Percentiles rank a stretch among this genome's conserved stretches.
These are phyloP conservation scores for Magallana nippona DNA, from an alignment of 2,888 invertebrate species.

Conservation along the genomic window DNA sequence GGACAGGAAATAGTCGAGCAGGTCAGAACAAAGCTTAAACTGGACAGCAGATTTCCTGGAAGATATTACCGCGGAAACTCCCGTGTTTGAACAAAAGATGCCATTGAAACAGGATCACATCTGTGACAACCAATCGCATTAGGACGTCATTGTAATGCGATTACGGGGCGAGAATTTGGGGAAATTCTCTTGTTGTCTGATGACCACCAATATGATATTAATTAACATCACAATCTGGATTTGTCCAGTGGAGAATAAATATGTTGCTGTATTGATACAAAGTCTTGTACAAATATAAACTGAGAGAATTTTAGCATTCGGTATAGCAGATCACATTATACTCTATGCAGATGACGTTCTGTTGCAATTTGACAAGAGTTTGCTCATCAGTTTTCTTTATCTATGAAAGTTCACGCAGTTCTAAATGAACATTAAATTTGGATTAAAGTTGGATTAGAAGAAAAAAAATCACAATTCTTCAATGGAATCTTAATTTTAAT, in stretches of 20 bases:
- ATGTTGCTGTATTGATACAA: not conserved
- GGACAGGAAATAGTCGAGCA: not conserved
- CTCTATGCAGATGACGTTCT: no score
- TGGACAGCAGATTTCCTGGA: not conserved
- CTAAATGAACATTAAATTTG: no score
- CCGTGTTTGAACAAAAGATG: not conserved
- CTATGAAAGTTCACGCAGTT: no score
- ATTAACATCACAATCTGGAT: slow-evolving; percentile 4
- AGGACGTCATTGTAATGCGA: slow-evolving; percentile 3
- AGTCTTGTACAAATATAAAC: no score
- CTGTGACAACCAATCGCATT: not conserved
- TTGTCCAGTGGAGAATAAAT: not conserved
- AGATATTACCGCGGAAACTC: not conserved
- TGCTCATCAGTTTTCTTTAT: no score
- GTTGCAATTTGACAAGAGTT: no score
- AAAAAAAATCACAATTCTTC: no score
- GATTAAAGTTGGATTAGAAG: no score
- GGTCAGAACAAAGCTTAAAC: not conserved
- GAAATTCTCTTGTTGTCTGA: not conserved
- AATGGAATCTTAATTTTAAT: no score
- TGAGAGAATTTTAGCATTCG: no score
- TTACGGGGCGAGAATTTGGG: not conserved
- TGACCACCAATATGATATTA: not conserved
- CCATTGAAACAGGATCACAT: not conserved
- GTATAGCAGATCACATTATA: no score